Conservation (phyloP, 2,888 invertebrate genomes). For the Lycaena phlaeas region DNA sequence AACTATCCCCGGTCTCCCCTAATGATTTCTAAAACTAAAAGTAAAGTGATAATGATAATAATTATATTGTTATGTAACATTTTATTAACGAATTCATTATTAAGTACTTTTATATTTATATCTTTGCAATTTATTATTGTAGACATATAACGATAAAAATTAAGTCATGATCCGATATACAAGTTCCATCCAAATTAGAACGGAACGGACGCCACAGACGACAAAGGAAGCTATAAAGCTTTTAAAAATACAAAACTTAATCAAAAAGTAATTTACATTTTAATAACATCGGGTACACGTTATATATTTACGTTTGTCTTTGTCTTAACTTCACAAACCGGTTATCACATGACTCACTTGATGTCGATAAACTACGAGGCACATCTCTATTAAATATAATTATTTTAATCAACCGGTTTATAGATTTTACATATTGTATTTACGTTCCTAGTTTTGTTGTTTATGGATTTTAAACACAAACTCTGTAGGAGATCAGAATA, state of each 20-base stretch:
- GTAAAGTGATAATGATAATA: too few relatives aligned
- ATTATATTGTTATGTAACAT: too few relatives aligned
- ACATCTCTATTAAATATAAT: neutral
- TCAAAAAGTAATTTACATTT: neutral
- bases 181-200: neutral
- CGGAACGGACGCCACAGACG: neutral
- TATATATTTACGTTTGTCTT: neutral
- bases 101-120: too few relatives aligned
- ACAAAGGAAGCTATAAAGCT: neutral
- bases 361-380: neutral
- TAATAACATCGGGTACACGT: neutral
- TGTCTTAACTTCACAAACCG: constrained; percentile 1
- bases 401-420: neutral
- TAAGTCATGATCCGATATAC: too few relatives aligned
- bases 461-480: neutral
- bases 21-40: too few relatives aligned
- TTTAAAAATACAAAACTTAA: neutral
- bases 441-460: neutral
- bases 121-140: too few relatives aligned
- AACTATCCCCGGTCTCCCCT: too few relatives aligned
- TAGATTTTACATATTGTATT: neutral
- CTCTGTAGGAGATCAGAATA: neutral
- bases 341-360: neutral
- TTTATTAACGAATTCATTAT: too few relatives aligned
- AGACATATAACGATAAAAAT: too few relatives aligned